Evolutionary conservation across 2,888 invertebrate species (phyloP).

Genomic region (Synanthedon myopaeformis): DNA sequence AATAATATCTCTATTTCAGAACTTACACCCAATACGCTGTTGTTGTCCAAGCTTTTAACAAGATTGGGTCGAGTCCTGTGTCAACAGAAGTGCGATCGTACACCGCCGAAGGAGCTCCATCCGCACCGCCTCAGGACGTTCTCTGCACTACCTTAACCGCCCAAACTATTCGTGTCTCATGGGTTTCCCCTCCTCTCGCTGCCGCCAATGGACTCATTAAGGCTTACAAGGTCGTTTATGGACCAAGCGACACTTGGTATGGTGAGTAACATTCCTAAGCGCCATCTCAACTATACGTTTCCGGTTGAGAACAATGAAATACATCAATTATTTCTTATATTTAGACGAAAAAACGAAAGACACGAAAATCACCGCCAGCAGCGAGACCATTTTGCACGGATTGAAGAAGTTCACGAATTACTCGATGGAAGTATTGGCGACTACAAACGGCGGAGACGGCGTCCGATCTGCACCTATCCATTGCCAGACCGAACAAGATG

Average conservation of each 20-base stretch:
- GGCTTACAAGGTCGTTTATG: conserved; percentile 94
- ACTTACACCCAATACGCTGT: conserved; percentile 97
- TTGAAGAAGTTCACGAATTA: conserved; percentile 96
- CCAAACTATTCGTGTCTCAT: conserved; percentile 92
- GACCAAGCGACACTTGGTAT: conserved; percentile 92
- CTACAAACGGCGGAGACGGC: conserved; percentile 95
- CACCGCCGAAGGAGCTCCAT: conserved; percentile 94
- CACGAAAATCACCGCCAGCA: conserved; percentile 91
- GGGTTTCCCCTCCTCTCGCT: conserved; percentile 93
- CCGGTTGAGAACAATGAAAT: neutral
- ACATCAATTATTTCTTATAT: neutral
- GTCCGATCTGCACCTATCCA: conserved; percentile 89
- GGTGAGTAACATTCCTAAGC: conserved; percentile 70
- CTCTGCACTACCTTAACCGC: conserved; percentile 94
- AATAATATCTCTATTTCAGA: conserved; percentile 36
- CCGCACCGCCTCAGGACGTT: conserved; percentile 91
- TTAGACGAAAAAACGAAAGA: conserved; percentile 90
- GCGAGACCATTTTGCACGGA: conserved; percentile 92
- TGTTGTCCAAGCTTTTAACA: conserved; percentile 95
- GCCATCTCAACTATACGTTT: no score
- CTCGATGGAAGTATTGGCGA: conserved; percentile 95
- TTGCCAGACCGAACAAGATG: conserved; percentile 96
- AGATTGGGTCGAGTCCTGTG: conserved; percentile 92
- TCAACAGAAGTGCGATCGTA: conserved; percentile 90
- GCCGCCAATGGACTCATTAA: conserved; percentile 95